Percentiles rank a stretch among this genome's conserved stretches.
Conservation (phyloP, 1,140 invertebrate species). For the Lepidurus arcticus region DNA sequence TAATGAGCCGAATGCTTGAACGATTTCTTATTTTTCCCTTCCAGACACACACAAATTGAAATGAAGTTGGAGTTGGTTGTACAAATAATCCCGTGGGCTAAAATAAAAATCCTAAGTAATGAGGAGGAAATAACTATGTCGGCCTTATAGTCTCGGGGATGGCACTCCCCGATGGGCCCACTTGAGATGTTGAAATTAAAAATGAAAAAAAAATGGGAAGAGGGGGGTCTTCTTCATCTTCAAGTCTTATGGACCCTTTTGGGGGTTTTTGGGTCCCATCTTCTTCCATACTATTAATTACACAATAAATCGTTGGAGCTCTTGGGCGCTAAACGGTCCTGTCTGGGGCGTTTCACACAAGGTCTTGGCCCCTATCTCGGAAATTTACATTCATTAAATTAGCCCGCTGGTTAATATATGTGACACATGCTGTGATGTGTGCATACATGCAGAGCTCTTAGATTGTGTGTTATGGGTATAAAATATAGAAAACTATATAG, state of each 20-base stretch:
- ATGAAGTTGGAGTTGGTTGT: too few relatives aligned
- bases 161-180: too few relatives aligned
- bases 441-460: slow-evolving; percentile 9
- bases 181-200: too few relatives aligned
- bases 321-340: slow-evolving; percentile 17
- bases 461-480: too few relatives aligned
- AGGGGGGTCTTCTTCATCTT: not conserved
- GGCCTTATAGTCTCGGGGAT: too few relatives aligned
- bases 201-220: too few relatives aligned
- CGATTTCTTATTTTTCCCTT: not conserved
- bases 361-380: slow-evolving; percentile 9
- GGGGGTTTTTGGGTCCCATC: not conserved
- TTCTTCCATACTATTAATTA: slow-evolving; percentile 7
- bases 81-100: too few relatives aligned
- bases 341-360: slow-evolving; percentile 20
- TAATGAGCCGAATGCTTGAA: not conserved
- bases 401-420: slow-evolving; percentile 14
- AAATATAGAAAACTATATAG: too few relatives aligned
- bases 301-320: slow-evolving; percentile 18
- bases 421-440: slow-evolving; percentile 18
- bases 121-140: too few relatives aligned
- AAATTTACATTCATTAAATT: slow-evolving; percentile 22
- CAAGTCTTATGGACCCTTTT: not conserved
- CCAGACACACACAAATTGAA: too few relatives aligned
- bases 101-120: too few relatives aligned